A percentile compares a stretch with the other conserved stretches of the same genome.
Evolutionary conservation across 1,140 invertebrate genomes (phyloP).

Genomic region (Drosophila santomea): DNA sequence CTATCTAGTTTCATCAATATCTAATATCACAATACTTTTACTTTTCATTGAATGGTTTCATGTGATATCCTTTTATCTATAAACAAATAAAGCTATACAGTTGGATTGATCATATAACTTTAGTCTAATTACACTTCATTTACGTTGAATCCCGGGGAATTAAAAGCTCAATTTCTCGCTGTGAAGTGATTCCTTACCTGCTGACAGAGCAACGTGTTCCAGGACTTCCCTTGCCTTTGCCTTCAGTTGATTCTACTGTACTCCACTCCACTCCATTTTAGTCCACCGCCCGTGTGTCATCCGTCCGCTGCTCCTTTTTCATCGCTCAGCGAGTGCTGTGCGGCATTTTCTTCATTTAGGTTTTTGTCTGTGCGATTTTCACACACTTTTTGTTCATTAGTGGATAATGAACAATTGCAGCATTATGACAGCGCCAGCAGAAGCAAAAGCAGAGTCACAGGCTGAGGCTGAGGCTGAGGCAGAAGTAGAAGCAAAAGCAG

Average conservation of each 20-base stretch:
- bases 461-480: background rate
- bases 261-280: background rate
- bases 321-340: slow-evolving; percentile 65
- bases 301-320: slow-evolving; percentile 63
- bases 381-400: slow-evolving; percentile 82
- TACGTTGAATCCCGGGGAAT: no score
- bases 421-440: slow-evolving; percentile 76
- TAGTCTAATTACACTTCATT: no score
- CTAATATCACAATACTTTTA: no score
- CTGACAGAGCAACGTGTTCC: slow-evolving; percentile 78
- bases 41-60: no score
- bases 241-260: slow-evolving; percentile 29
- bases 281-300: slow-evolving; percentile 31
- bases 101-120: no score
- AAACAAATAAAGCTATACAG: no score
- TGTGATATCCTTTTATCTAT: no score
- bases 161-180: background rate
- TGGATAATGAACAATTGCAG: slow-evolving; percentile 83
- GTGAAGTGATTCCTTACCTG: slow-evolving; percentile 54
- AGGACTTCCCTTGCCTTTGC: slow-evolving; percentile 11
- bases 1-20: no score
- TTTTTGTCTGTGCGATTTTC: slow-evolving; percentile 75
- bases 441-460: background rate
- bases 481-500: background rate
- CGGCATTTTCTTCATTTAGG: slow-evolving; percentile 79